Conservation (phyloP, 2,797 vertebrate species). For the Rhadinocentrus ornatus region DNA sequence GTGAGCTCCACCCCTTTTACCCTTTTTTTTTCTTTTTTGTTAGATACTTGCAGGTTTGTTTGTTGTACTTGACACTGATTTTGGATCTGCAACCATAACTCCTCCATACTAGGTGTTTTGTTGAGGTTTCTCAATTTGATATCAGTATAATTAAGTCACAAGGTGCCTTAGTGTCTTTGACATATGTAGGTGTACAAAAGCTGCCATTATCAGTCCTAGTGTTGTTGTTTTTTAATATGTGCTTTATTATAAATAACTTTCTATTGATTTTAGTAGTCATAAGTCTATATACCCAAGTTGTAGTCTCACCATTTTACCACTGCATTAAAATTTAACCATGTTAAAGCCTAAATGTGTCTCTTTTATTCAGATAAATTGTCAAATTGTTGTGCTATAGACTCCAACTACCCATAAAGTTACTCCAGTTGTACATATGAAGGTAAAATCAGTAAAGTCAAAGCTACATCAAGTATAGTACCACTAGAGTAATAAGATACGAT, state of each 20-base stretch:
- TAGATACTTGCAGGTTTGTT: conserved; percentile 31
- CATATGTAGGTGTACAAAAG: conserved; percentile 57
- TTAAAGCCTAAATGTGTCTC: conserved; percentile 12
- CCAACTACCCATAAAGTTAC: not conserved
- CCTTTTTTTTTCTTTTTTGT: not conserved
- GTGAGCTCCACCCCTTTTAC: conserved; percentile 18
- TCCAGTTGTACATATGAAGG: not conserved
- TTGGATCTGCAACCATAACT: conserved; percentile 22
- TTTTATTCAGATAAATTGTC: conserved; percentile 19
- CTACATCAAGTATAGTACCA: not conserved
- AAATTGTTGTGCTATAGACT: conserved; percentile 4
- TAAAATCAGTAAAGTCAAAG: not conserved
- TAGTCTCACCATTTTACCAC: conserved; percentile 54
- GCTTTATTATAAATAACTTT: conserved; percentile 36
- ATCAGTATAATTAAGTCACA: conserved; percentile 69
- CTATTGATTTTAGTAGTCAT: conserved; percentile 54
- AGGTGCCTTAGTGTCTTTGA: conserved; percentile 78
- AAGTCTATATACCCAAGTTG: conserved; percentile 40
- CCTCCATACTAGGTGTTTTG: conserved; percentile 45
- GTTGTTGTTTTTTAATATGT: conserved; percentile 28
- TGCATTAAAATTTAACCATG: conserved; percentile 64
- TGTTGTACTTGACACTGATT: conserved; percentile 37
- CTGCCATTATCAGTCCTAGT: conserved; percentile 41
- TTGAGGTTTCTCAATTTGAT: conserved; percentile 60
- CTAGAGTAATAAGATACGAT: not conserved